Evolutionary conservation across 30 jellyfish, hydroid and myxozoan species (phyloP).

Genomic region (Hydra vulgaris): DNA sequence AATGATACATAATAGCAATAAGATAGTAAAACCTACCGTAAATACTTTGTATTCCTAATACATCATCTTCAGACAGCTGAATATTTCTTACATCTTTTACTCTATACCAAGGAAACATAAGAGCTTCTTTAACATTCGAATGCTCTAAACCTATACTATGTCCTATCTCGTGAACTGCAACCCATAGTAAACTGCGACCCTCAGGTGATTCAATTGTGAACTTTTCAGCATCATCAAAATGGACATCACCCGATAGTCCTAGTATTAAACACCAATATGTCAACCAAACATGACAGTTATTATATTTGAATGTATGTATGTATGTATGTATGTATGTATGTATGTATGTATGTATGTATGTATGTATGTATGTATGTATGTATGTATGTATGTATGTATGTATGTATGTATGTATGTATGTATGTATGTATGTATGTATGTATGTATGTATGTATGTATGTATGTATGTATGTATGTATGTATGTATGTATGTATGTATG

Average conservation of each 20-base stretch:
- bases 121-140: slow-evolving; percentile 57
- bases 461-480: no score
- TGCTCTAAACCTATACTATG: slow-evolving; percentile 89
- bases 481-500: no score
- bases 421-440: no score
- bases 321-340: slow-evolving; percentile 4
- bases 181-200: slow-evolving; percentile 69
- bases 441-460: no score
- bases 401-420: no score
- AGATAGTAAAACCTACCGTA: slow-evolving; percentile 88
- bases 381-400: no score
- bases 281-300: neutral
- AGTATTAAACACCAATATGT: neutral
- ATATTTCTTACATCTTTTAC: slow-evolving; percentile 63
- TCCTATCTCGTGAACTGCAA: slow-evolving; percentile 73
- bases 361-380: no score
- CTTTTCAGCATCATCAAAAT: slow-evolving; percentile 87
- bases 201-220: slow-evolving; percentile 32
- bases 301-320: neutral
- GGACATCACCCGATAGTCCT: slow-evolving; percentile 84
- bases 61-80: slow-evolving; percentile 47
- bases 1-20: no score
- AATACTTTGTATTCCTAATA: slow-evolving; percentile 57
- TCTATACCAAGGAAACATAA: slow-evolving; percentile 96
- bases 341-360: slow-evolving; percentile 4